Conservation (phyloP, 2,888 invertebrate genomes). For the Drosophila incognita region DNA sequence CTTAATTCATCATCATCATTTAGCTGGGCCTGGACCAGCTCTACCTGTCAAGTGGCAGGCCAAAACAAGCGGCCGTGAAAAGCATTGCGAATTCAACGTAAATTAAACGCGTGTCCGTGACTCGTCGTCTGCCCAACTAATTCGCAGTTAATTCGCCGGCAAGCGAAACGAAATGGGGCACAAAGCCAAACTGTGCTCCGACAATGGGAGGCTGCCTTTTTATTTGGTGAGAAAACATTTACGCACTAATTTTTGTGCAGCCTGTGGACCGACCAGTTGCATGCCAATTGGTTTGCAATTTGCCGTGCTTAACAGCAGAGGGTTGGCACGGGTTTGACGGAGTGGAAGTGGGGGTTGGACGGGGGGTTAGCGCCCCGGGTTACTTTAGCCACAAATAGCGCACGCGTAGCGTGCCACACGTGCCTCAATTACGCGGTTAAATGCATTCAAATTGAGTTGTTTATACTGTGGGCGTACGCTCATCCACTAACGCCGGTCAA, state of each 20-base stretch:
- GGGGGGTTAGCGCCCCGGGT: constrained; percentile 41
- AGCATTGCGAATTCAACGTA: constrained; percentile 69
- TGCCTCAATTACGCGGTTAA: constrained; percentile 85
- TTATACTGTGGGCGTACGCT: constrained; percentile 79
- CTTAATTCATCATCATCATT: constrained; percentile 70
- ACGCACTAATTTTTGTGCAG: constrained; percentile 80
- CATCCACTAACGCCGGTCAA: constrained; percentile 32
- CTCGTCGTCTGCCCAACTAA: constrained; percentile 61
- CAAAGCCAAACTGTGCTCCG: constrained; percentile 51
- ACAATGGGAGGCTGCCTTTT: constrained; percentile 54
- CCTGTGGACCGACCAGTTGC: constrained; percentile 74
- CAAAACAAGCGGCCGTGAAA: constrained; percentile 52
- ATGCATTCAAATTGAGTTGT: constrained; percentile 85
- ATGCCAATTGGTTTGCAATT: constrained; percentile 81
- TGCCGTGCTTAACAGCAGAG: constrained; percentile 60
- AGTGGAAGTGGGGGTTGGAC: not conserved
- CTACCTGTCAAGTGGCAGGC: constrained; percentile 64
- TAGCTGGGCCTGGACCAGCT: constrained; percentile 20
- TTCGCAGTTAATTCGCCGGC: constrained; percentile 81
- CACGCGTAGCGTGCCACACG: constrained; percentile 81
- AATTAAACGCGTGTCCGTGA: constrained; percentile 67
- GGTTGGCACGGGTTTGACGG: not conserved
- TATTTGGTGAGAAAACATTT: constrained; percentile 85
- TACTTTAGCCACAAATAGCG: constrained; percentile 77
- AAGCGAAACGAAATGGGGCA: constrained; percentile 80